Evolutionary conservation across 2,888 invertebrate genomes (phyloP).

Genomic region (Volucella bombylans): DNA sequence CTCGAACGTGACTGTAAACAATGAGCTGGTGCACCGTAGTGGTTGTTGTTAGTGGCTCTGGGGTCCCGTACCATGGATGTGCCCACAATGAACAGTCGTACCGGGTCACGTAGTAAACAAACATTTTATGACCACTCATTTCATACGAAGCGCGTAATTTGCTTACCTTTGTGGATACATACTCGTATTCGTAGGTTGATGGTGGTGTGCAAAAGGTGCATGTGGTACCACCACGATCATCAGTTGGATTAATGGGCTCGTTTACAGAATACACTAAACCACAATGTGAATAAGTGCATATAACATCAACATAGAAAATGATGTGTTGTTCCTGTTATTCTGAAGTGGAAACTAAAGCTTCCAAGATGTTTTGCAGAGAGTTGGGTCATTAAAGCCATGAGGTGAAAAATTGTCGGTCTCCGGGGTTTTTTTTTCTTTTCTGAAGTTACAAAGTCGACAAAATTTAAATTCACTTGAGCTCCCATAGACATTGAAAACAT

Average conservation of each 20-base stretch:
- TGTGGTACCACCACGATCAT: conserved; percentile 29
- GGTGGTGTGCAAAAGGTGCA: background rate
- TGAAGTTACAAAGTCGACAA: no score
- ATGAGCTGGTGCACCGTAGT: conserved; percentile 43
- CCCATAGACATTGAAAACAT: no score
- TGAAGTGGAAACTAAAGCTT: no score
- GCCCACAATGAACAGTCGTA: conserved; percentile 43
- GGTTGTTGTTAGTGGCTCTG: conserved; percentile 2
- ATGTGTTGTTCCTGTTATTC: no score
- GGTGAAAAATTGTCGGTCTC: no score
- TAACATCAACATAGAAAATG: no score
- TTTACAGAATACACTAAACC: conserved; percentile 20
- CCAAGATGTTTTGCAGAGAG: no score
- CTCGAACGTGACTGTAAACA: conserved; percentile 75
- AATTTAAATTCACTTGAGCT: no score
- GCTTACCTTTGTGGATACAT: conserved; percentile 55
- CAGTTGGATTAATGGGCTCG: conserved; percentile 63
- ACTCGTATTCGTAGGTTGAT: conserved; percentile 18
- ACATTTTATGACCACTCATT: conserved; percentile 80
- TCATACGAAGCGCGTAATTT: conserved; percentile 71
- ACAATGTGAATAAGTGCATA: no score
- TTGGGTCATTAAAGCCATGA: no score
- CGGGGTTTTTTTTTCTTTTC: no score
- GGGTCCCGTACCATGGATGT: conserved; percentile 11
- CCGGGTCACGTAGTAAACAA: conserved; percentile 82